phyloP scores from a whole-genome alignment of 2,888 invertebrate species.

The Apotomis turbidana region DNA sequence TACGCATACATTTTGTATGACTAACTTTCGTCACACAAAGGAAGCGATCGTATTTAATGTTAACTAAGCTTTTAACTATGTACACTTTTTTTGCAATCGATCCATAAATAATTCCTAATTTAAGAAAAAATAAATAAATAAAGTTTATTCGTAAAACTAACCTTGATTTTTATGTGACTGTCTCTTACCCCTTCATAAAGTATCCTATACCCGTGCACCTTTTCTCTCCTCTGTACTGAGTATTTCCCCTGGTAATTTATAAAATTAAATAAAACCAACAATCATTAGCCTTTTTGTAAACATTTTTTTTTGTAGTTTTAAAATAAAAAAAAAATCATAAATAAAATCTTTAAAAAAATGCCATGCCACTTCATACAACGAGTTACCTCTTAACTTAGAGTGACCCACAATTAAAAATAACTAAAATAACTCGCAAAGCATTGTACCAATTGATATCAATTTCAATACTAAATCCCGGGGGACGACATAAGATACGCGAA shows the following conservation, averaged over 20 bases:
- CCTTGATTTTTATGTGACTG: slow-evolving; percentile 32
- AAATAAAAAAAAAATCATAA: neutral
- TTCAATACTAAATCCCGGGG: too few species aligned
- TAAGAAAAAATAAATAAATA: slow-evolving; percentile 40
- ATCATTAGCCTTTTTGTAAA: too few species aligned
- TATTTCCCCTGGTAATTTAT: slow-evolving; percentile 44
- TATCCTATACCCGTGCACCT: too few species aligned
- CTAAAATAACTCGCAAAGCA: too few species aligned
- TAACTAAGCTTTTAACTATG: too few species aligned
- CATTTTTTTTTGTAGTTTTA: too few species aligned
- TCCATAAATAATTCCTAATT: slow-evolving; percentile 35
- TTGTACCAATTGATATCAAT: too few species aligned
- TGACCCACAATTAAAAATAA: neutral
- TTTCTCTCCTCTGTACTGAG: slow-evolving; percentile 37
- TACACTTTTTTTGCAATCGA: too few species aligned
- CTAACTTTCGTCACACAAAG: too few species aligned
- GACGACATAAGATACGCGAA: too few species aligned
- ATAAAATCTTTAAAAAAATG: slow-evolving; percentile 36
- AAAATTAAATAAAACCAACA: slow-evolving; percentile 40
- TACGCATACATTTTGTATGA: too few species aligned
- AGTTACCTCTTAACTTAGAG: slow-evolving; percentile 32
- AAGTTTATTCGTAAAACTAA: slow-evolving; percentile 17
- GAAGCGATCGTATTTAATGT: too few species aligned
- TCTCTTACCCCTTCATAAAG: slow-evolving; percentile 21
- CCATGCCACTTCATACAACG: slow-evolving; percentile 35